phyloP scores from a whole-genome alignment of 1,140 invertebrate species.

The Panagrolaimus sp. region DNA sequence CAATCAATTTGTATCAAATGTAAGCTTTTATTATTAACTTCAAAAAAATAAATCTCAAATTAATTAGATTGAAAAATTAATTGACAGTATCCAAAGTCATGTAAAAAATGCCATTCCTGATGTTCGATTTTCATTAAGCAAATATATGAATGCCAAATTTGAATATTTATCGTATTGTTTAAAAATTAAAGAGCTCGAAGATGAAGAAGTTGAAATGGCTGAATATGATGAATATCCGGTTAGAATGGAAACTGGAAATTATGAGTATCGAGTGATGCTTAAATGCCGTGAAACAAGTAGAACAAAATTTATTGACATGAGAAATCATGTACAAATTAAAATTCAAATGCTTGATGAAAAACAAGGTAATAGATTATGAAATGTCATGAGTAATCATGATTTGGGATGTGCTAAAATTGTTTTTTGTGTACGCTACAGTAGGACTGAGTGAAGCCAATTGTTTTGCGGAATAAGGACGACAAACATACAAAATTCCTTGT shows the following conservation, averaged over 20 bases:
- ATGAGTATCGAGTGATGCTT: constrained; percentile 88
- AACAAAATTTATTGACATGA: constrained; percentile 77
- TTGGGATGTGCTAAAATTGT: too few species aligned
- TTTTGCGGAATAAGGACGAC: too few species aligned
- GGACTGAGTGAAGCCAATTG: too few species aligned
- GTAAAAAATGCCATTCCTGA: constrained; percentile 43
- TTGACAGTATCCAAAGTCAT: constrained; percentile 24
- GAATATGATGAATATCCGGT: constrained; percentile 84
- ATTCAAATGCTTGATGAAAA: constrained; percentile 93
- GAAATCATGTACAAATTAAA: constrained; percentile 91
- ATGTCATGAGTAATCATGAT: too few species aligned
- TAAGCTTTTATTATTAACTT: not conserved
- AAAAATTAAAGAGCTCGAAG: constrained; percentile 90
- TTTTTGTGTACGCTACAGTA: too few species aligned
- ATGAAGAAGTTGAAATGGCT: constrained; percentile 86
- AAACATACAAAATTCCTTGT: too few species aligned
- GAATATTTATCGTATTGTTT: constrained; percentile 76
- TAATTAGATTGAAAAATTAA: constrained; percentile 28
- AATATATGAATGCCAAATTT: constrained; percentile 43
- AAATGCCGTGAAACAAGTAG: constrained; percentile 89
- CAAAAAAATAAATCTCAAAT: not conserved
- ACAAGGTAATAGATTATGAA: constrained; percentile 71
- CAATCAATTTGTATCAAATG: constrained; percentile 18
- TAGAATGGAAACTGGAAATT: constrained; percentile 94
- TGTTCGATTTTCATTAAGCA: constrained; percentile 29